Evolutionary conservation across 35 echinoderm and acorn worm species (phyloP).

Genomic region (Eucidaris tribuloides): DNA sequence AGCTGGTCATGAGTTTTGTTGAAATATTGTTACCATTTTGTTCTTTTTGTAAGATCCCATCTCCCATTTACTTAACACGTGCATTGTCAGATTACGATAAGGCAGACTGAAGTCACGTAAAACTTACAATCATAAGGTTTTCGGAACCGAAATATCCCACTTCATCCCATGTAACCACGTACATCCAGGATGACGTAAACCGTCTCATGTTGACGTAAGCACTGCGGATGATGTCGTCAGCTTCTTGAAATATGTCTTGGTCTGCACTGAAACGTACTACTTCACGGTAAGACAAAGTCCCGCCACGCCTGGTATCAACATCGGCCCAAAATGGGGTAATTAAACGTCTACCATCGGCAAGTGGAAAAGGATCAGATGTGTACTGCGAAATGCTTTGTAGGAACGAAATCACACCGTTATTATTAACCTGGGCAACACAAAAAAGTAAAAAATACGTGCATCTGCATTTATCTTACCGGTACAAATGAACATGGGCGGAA

Average conservation of each 20-base stretch:
- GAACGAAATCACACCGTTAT: slow-evolving; percentile 50
- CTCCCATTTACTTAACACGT: too few species aligned
- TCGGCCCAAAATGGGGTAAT: slow-evolving; percentile 46
- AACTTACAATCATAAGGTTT: neutral
- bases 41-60: too few species aligned
- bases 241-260: neutral
- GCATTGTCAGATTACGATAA: too few species aligned
- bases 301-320: slow-evolving; percentile 6
- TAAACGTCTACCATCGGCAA: neutral
- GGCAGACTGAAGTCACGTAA: too few species aligned
- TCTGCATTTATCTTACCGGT: too few species aligned
- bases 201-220: neutral
- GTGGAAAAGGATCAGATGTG: slow-evolving; percentile 21
- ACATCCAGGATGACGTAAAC: neutral
- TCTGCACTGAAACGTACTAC: neutral
- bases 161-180: neutral
- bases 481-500: too few species aligned
- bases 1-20: too few species aligned
- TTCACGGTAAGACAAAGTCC: slow-evolving; percentile 48
- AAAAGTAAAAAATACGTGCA: too few species aligned
- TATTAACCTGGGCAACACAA: slow-evolving; percentile 57
- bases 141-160: neutral
- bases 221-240: neutral
- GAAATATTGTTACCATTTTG: too few species aligned
- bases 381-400: neutral